These are phyloP conservation scores for Brachystomella parvula DNA, from an alignment of 1,140 invertebrate species.

Conservation along the genomic window DNA sequence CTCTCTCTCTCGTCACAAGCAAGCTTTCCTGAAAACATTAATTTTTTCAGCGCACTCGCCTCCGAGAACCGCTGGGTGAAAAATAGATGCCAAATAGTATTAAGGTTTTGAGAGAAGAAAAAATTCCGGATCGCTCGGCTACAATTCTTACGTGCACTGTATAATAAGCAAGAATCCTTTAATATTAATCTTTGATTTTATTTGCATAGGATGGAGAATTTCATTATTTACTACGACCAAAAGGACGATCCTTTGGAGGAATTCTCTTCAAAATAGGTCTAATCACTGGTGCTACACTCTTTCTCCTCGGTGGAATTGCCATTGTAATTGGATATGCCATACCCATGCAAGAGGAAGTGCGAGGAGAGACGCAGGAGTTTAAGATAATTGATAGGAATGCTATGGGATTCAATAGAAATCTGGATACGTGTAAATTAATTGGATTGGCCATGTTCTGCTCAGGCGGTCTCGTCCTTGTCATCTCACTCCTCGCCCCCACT, in stretches of 20 bases:
- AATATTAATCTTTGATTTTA: slow-evolving; percentile 14
- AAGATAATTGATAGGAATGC: slow-evolving; percentile 47
- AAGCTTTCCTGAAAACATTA: too few relatives aligned
- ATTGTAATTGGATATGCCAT: slow-evolving; percentile 49
- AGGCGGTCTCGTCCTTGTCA: slow-evolving; percentile 47
- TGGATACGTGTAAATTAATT: slow-evolving; percentile 49
- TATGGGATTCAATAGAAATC: slow-evolving; percentile 47
- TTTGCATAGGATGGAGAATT: slow-evolving; percentile 43
- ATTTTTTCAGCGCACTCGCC: too few relatives aligned
- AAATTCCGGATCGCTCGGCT: too few relatives aligned
- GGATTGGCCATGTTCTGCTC: slow-evolving; percentile 49
- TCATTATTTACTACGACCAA: slow-evolving; percentile 44
- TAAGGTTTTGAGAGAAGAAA: too few relatives aligned
- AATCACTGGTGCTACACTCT: slow-evolving; percentile 46
- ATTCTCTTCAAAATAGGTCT: slow-evolving; percentile 48
- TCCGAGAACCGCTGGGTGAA: too few relatives aligned
- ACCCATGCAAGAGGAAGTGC: slow-evolving; percentile 45
- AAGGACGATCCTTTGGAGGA: slow-evolving; percentile 38
- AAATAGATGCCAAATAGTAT: too few relatives aligned
- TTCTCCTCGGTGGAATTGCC: slow-evolving; percentile 46
- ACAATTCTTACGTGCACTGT: too few relatives aligned
- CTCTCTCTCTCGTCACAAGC: too few relatives aligned
- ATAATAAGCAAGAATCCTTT: too few relatives aligned
- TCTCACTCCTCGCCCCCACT: slow-evolving; percentile 47
- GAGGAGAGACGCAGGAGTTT: slow-evolving; percentile 43